A percentile compares a stretch with the other conserved stretches of the same genome.
phyloP scores from a whole-genome alignment of 2,113 vertebrate genomes.

The Halcyon malimbica region DNA sequence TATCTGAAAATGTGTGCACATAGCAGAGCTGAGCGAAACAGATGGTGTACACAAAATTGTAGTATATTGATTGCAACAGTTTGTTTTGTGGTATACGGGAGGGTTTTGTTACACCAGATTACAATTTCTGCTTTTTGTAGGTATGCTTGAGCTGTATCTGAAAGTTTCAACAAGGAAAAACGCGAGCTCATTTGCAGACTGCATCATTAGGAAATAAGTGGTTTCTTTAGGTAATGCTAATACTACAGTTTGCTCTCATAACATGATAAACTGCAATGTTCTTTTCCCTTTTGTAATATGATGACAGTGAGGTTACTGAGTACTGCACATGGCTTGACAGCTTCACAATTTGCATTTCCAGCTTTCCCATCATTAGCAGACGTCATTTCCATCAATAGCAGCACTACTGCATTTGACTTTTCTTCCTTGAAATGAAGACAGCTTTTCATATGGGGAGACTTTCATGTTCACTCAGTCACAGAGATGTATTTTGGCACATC shows the following conservation, averaged over 20 bases:
- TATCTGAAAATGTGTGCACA: neutral
- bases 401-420: neutral
- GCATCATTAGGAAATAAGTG: neutral
- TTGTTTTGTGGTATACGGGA: neutral
- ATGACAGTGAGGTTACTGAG: neutral
- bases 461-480: neutral
- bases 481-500: neutral
- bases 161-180: neutral
- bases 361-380: neutral
- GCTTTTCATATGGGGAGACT: conserved; percentile 7
- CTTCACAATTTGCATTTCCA: conserved; percentile 6
- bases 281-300: neutral
- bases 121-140: neutral
- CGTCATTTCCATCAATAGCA: neutral
- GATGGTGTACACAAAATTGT: neutral
- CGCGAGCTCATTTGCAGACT: neutral
- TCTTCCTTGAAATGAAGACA: neutral
- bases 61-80: neutral
- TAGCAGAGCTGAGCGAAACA: neutral
- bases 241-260: neutral
- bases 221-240: neutral
- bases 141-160: neutral
- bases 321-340: neutral
- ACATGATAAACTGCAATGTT: neutral
- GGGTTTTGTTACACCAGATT: neutral